phyloP scores from a whole-genome alignment of 2,888 invertebrate genomes.

The Automeris io region DNA sequence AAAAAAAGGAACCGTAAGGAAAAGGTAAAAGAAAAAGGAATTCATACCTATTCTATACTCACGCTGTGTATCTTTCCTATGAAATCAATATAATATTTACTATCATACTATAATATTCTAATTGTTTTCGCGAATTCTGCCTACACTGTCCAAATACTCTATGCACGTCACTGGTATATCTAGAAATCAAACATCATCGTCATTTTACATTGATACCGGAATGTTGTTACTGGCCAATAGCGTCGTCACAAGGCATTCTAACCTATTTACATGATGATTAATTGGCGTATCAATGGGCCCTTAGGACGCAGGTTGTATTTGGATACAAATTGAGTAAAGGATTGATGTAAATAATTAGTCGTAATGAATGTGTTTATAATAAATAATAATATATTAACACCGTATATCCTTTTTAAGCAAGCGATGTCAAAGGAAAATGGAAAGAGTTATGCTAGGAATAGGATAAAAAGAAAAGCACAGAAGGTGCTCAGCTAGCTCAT shows the following conservation, averaged over 20 bases:
- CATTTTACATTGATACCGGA: conserved; percentile 17
- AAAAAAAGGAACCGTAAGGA: too few species aligned
- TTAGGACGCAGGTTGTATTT: not conserved
- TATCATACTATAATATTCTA: not conserved
- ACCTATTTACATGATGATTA: conserved; percentile 38
- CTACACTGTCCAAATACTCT: not conserved
- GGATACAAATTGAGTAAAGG: too few species aligned
- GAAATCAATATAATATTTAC: too few species aligned
- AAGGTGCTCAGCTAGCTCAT: too few species aligned
- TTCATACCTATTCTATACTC: not conserved
- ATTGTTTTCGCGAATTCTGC: not conserved
- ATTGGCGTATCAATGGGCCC: conserved; percentile 29
- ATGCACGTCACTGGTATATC: conserved; percentile 16
- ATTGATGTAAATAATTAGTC: too few species aligned
- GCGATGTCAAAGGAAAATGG: too few species aligned
- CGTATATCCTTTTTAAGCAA: too few species aligned
- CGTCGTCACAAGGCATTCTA: conserved; percentile 27
- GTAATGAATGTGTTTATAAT: too few species aligned
- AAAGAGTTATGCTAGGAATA: too few species aligned
- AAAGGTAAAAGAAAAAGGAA: not conserved
- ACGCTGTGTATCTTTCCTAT: too few species aligned
- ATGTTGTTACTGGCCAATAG: conserved; percentile 24
- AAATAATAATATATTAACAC: too few species aligned
- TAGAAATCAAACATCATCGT: conserved; percentile 7
- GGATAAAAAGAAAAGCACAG: too few species aligned